Evolutionary conservation across 64 coral and sea anemone species (phyloP).

Genomic region (Platygyra sinensis): DNA sequence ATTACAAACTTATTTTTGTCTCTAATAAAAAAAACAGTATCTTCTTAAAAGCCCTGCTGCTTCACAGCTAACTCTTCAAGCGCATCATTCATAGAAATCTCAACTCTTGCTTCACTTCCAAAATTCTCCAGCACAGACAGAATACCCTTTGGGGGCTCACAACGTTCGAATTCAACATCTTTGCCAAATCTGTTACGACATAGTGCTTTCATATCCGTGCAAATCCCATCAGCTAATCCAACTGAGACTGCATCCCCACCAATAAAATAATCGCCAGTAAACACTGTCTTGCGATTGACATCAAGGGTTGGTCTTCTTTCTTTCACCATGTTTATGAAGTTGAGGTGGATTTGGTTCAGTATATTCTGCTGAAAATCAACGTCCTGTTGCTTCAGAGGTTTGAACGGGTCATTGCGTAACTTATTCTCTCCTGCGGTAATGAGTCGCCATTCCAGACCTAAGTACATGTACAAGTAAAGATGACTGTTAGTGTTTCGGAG

Average conservation of each 20-base stretch:
- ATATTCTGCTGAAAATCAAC: slow-evolving; percentile 50
- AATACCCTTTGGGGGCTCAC: no score
- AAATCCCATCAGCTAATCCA: slow-evolving; percentile 80
- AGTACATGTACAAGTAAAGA: background rate
- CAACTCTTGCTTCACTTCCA: no score
- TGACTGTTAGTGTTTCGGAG: no score
- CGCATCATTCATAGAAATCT: slow-evolving; percentile 35
- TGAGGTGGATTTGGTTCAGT: slow-evolving; percentile 64
- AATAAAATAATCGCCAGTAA: slow-evolving; percentile 75
- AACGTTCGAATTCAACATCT: no score
- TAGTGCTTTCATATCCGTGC: slow-evolving; percentile 65
- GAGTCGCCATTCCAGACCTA: slow-evolving; percentile 77
- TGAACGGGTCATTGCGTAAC: slow-evolving; percentile 74
- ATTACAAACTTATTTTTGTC: no score
- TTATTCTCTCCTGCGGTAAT: slow-evolving; percentile 80
- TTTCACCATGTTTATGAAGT: no score
- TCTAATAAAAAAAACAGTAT: no score
- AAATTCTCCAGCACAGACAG: no score
- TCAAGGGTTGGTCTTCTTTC: slow-evolving; percentile 75
- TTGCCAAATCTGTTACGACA: no score
- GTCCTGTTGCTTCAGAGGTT: slow-evolving; percentile 76
- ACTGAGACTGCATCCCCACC: slow-evolving; percentile 69
- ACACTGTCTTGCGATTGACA: slow-evolving; percentile 72
- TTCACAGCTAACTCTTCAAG: slow-evolving; percentile 40
- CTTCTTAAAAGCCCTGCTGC: background rate